A percentile compares a stretch with the other conserved stretches of the same genome.
Evolutionary conservation across 2,888 invertebrate genomes (phyloP).

Genomic region (Trilocha varians): DNA sequence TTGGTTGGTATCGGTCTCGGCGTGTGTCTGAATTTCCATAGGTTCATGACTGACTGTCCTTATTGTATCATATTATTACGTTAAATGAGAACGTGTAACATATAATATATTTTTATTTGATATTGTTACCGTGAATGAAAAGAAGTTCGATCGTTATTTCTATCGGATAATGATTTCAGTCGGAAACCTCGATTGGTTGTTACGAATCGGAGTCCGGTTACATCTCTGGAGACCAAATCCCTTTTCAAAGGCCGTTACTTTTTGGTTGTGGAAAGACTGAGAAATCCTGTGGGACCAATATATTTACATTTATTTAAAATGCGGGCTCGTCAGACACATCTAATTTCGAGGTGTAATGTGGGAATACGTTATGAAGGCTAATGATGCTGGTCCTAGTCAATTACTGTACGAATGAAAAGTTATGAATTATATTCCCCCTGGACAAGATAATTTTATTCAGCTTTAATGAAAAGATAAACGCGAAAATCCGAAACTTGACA

Average conservation of each 20-base stretch:
- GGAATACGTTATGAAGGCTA: slow-evolving; percentile 17
- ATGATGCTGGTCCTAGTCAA: slow-evolving; percentile 7
- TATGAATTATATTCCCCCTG: too few relatives aligned
- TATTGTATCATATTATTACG: too few relatives aligned
- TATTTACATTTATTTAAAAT: slow-evolving; percentile 35
- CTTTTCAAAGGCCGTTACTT: slow-evolving; percentile 34
- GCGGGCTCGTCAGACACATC: slow-evolving; percentile 28
- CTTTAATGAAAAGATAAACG: too few relatives aligned
- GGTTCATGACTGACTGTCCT: too few relatives aligned
- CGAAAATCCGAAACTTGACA: too few relatives aligned
- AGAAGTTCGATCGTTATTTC: slow-evolving; percentile 20
- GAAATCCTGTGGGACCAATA: slow-evolving; percentile 20
- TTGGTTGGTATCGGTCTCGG: too few relatives aligned
- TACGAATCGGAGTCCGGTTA: slow-evolving; percentile 26
- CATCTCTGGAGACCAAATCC: slow-evolving; percentile 30
- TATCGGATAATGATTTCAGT: slow-evolving; percentile 33
- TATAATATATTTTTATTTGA: too few relatives aligned
- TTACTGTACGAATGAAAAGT: too few relatives aligned
- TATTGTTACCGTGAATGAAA: neutral
- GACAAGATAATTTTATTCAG: too few relatives aligned
- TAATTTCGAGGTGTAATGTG: slow-evolving; percentile 24
- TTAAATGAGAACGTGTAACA: too few relatives aligned
- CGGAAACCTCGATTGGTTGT: slow-evolving; percentile 27
- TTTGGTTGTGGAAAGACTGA: slow-evolving; percentile 28
- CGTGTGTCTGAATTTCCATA: too few relatives aligned